Conservation (phyloP, 2,113 vertebrate species). For the Chiloscyllium plagiosum region DNA sequence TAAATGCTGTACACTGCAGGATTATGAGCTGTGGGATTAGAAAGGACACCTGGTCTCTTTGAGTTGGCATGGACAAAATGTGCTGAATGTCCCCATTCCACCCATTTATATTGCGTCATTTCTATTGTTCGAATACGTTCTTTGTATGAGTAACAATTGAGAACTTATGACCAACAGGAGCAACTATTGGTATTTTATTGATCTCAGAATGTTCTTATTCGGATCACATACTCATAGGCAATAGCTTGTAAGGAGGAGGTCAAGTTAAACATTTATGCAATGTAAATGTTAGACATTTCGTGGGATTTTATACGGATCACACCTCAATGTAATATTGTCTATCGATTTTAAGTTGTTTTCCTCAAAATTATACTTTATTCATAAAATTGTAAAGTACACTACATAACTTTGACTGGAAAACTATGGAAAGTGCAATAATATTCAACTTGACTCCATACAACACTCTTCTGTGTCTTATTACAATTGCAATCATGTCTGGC, state of each 20-base stretch:
- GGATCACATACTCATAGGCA: not conserved
- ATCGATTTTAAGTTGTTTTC: too few relatives aligned
- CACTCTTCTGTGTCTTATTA: not conserved
- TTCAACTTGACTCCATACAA: not conserved
- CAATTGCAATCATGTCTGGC: not conserved
- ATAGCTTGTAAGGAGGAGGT: not conserved
- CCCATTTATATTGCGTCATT: too few relatives aligned
- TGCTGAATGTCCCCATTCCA: too few relatives aligned
- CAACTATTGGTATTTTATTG: not conserved
- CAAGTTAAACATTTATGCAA: not conserved
- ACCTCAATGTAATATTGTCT: too few relatives aligned
- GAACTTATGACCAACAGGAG: not conserved
- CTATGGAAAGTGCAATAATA: too few relatives aligned
- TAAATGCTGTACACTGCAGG: too few relatives aligned
- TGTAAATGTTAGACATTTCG: not conserved
- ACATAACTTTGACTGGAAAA: not conserved
- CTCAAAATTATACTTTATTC: not conserved
- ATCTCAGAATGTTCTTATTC: not conserved
- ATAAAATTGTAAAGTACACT: not conserved
- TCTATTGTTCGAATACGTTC: not conserved
- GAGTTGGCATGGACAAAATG: too few relatives aligned
- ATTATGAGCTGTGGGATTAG: too few relatives aligned
- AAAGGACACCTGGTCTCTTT: too few relatives aligned
- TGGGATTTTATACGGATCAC: not conserved
- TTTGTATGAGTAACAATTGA: not conserved